A percentile compares a stretch with the other conserved stretches of the same genome.
Evolutionary conservation across 2,888 invertebrate genomes (phyloP).

Genomic region (Oeneis ivallda): DNA sequence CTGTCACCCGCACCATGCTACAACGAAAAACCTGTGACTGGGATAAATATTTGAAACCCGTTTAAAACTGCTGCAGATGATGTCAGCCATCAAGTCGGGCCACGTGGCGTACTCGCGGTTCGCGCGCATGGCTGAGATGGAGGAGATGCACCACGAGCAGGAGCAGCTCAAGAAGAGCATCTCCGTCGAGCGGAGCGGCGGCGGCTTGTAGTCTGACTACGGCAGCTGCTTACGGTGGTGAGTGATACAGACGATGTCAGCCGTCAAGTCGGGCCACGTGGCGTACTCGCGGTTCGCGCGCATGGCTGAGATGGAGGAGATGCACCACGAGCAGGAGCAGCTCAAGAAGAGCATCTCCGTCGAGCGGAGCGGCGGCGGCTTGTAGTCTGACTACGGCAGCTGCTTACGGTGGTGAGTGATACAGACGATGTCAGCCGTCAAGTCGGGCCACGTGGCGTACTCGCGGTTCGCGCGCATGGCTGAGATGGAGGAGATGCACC

Average conservation of each 20-base stretch:
- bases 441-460: slow-evolving; percentile 96
- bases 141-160: slow-evolving; percentile 91
- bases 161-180: slow-evolving; percentile 89
- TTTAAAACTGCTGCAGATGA: slow-evolving; percentile 86
- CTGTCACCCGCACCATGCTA: too few relatives aligned
- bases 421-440: slow-evolving; percentile 99
- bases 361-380: slow-evolving; percentile 97
- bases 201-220: slow-evolving; percentile 87
- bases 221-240: slow-evolving; percentile 11
- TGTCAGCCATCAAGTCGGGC: slow-evolving; percentile 98
- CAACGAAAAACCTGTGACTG: too few relatives aligned
- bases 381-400: slow-evolving; percentile 76
- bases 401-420: not conserved
- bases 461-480: slow-evolving; percentile 97
- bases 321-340: slow-evolving; percentile 88
- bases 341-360: slow-evolving; percentile 92
- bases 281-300: slow-evolving; percentile 97
- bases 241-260: slow-evolving; percentile 95
- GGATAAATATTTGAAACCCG: not conserved
- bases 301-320: slow-evolving; percentile 96
- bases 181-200: slow-evolving; percentile 96
- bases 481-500: slow-evolving; percentile 93
- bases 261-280: slow-evolving; percentile 97
- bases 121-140: slow-evolving; percentile 96
- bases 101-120: slow-evolving; percentile 97